Conservation (phyloP, 2,797 vertebrate species). For the Cheirogaleus major region DNA sequence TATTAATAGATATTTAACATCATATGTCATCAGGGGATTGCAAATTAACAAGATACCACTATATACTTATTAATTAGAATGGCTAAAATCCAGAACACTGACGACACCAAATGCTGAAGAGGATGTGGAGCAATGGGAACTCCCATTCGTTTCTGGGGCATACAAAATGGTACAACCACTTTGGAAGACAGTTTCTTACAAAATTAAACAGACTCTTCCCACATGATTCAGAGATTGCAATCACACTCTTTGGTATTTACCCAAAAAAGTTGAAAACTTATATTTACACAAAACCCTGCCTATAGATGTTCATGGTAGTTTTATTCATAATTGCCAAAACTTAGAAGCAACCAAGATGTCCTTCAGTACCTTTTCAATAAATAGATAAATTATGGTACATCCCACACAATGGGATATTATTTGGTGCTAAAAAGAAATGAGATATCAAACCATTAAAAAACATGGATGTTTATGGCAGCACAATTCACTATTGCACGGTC, state of each 20-base stretch:
- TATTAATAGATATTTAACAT: not conserved
- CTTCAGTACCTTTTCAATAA: not conserved
- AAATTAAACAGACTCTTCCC: not conserved
- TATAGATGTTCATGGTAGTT: not conserved
- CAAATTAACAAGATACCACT: not conserved
- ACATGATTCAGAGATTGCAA: not conserved
- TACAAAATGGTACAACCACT: not conserved
- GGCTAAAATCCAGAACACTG: not conserved
- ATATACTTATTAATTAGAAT: not conserved
- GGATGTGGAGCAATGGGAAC: not conserved
- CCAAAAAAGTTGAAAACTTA: not conserved
- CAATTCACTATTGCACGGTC: too few relatives aligned
- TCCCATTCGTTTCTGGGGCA: not conserved
- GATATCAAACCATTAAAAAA: not conserved
- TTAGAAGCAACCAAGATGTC: not conserved
- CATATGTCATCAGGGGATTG: not conserved
- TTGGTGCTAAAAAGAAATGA: not conserved
- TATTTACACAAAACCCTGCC: not conserved
- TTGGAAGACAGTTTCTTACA: not conserved
- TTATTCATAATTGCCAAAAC: not conserved
- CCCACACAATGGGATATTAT: not conserved
- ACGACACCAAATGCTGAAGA: not conserved
- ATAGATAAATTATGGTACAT: not conserved
- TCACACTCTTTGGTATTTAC: not conserved
- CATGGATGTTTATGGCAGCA: too few relatives aligned